A percentile compares a stretch with the other conserved stretches of the same genome.
These are phyloP conservation scores for Aythya baeri DNA, from an alignment of 2,113 vertebrate species.

Conservation along the genomic window DNA sequence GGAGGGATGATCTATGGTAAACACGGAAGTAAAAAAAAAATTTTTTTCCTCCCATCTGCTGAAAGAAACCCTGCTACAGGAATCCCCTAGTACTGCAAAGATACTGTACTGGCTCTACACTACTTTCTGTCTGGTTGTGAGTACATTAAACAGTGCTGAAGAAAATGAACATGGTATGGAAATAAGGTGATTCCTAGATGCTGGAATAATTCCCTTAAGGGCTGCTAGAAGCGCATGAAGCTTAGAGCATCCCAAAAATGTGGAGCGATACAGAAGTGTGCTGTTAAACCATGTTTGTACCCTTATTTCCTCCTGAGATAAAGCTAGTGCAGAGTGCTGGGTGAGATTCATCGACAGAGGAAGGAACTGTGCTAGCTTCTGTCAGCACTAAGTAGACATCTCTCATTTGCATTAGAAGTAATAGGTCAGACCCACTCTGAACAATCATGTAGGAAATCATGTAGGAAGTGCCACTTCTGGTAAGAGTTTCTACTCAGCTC, in stretches of 20 bases:
- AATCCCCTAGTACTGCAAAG: background rate
- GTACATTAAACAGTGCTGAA: background rate
- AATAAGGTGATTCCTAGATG: slow-evolving; percentile 15
- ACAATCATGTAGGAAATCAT: background rate
- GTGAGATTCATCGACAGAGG: background rate
- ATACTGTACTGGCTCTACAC: background rate
- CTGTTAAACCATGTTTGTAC: slow-evolving; percentile 71
- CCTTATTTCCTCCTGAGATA: slow-evolving; percentile 66
- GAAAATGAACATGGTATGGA: background rate
- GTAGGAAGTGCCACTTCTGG: background rate
- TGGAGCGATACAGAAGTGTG: slow-evolving; percentile 52
- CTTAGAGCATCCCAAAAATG: slow-evolving; percentile 39
- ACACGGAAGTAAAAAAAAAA: background rate
- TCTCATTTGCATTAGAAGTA: background rate
- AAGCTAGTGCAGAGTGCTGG: slow-evolving; percentile 53
- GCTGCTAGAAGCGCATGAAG: slow-evolving; percentile 34
- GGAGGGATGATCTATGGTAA: background rate
- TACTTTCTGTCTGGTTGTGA: background rate
- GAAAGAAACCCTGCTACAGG: background rate
- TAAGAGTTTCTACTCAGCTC: background rate
- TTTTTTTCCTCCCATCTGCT: background rate
- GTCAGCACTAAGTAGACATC: background rate
- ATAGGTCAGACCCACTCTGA: background rate
- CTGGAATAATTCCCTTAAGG: slow-evolving; percentile 30
- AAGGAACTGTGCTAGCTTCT: slow-evolving; percentile 20